Base-by-base conservation (phyloP, 35 echinoderm and acorn worm species). In the Heliocidaris tuberculata region DNA sequence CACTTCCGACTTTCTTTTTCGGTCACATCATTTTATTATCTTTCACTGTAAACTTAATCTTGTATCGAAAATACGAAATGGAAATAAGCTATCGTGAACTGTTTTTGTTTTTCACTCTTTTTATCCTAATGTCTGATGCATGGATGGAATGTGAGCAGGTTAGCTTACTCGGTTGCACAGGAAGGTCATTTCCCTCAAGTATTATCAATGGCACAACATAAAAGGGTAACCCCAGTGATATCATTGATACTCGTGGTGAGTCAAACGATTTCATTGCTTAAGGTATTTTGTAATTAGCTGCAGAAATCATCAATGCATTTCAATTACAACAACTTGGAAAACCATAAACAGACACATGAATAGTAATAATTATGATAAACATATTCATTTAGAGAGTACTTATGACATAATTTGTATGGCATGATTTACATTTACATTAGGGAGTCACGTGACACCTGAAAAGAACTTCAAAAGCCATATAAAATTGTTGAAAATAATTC, bases 121-220 rank as follows among this genome's bases (percentile, higher is more conserved):
- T 78, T 19, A 4, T 78, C 27, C 21, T 6, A 78, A 78, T 78
- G 11, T 78, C 7, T 78, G 65, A 78, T 27, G 35, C 35, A 42
- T 42, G 35, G 35, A 42, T 42, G 35, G 35, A 42, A 42, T 42
- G 13, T 91, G 48, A 70, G 27, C 30, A 93, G 91, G 50, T 50
- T 93, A 48, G 91, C 91, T 13, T 93, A 93, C 50, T 32, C 91
- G 9, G 91, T 93, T 11, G 91, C 49, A 49, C 91, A 93, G 30
- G 91, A 48, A 93, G 91, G 91, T n/a, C 91, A 93, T 48, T 93
- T 93, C 19, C 91, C 91, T 13, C 31, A 50, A 24, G 91, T 93
- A 48, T 31, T 93, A 49, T 93, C 91, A 50, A 93, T 93, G 91
- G 91, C 91, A 10, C 91, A 93, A 13, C 29, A 48, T 16, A 93